These are phyloP conservation scores for Dicentrarchus labrax DNA, from an alignment of 2,113 vertebrate genomes.

Conservation along the genomic window DNA sequence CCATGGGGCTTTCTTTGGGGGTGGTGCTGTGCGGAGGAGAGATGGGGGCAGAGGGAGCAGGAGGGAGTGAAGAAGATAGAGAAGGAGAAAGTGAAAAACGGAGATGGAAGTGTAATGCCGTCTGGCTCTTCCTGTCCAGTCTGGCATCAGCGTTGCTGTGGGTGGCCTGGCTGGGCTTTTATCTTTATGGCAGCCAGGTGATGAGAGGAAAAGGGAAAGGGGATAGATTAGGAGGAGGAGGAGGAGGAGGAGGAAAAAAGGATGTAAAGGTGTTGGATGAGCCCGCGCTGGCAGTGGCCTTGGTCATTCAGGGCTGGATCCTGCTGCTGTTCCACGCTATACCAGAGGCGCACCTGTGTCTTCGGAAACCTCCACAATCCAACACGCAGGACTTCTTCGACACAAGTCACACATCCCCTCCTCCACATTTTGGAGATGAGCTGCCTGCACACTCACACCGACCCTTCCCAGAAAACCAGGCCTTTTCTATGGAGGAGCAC, in stretches of 20 bases:
- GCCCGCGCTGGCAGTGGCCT: conserved; percentile 92
- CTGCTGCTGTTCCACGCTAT: conserved; percentile 95
- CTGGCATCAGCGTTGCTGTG: conserved; percentile 92
- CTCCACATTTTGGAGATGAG: conserved; percentile 91
- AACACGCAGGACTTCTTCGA: conserved; percentile 94
- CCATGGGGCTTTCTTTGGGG: conserved; percentile 87
- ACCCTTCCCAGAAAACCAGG: conserved; percentile 94
- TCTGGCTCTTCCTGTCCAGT: conserved; percentile 91
- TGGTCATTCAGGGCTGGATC: conserved; percentile 95
- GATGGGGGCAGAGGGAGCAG: conserved; percentile 72
- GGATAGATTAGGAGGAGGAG: conserved; percentile 81
- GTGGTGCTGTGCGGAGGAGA: conserved; percentile 94
- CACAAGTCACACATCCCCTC: conserved; percentile 87
- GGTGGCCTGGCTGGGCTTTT: conserved; percentile 96
- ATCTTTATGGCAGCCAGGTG: conserved; percentile 90
- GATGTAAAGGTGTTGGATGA: conserved; percentile 89
- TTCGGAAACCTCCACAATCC: conserved; percentile 87
- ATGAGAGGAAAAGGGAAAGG: conserved; percentile 71
- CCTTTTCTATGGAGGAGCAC: conserved; percentile 95
- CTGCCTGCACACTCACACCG: conserved; percentile 86
- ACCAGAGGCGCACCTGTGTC: conserved; percentile 92
- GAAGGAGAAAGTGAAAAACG: conserved; percentile 83
- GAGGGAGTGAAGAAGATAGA: conserved; percentile 78
- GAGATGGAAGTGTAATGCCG: conserved; percentile 93
- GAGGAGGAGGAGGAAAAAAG: conserved; percentile 85